phyloP scores from a whole-genome alignment of 2,797 vertebrate genomes.

The Hippocampus kuda region DNA sequence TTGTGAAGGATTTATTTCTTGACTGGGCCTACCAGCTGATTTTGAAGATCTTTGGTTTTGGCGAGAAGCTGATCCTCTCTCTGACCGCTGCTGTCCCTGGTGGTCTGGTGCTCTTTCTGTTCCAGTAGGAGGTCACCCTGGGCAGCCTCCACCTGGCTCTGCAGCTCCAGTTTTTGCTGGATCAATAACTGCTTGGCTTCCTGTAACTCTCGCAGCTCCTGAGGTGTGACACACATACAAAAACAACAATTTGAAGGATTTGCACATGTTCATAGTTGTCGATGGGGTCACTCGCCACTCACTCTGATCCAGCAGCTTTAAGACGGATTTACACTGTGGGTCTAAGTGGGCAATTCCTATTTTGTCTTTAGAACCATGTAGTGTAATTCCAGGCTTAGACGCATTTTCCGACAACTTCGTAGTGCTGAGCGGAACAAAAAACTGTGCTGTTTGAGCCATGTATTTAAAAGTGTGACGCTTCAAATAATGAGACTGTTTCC shows the following conservation, averaged over 20 bases:
- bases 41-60: constrained; percentile 69
- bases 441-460: neutral
- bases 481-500: neutral
- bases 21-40: constrained; percentile 71
- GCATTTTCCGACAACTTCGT: neutral
- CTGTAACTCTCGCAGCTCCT: constrained; percentile 80
- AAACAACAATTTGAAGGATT: neutral
- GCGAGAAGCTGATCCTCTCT: constrained; percentile 75
- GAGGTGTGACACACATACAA: constrained; percentile 8
- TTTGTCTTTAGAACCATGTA: neutral
- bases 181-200: constrained; percentile 91
- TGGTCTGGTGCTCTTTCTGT: constrained; percentile 71
- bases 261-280: neutral
- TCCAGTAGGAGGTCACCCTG: constrained; percentile 74
- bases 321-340: neutral
- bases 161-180: constrained; percentile 91
- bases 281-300: neutral
- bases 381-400: neutral
- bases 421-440: neutral
- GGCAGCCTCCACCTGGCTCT: constrained; percentile 71
- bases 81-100: constrained; percentile 70
- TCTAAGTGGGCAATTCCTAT: neutral
- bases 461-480: neutral
- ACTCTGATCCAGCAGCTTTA: neutral
- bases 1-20: neutral